Base-by-base conservation (phyloP, 2,888 invertebrate species). In the Cantharis rufa region DNA sequence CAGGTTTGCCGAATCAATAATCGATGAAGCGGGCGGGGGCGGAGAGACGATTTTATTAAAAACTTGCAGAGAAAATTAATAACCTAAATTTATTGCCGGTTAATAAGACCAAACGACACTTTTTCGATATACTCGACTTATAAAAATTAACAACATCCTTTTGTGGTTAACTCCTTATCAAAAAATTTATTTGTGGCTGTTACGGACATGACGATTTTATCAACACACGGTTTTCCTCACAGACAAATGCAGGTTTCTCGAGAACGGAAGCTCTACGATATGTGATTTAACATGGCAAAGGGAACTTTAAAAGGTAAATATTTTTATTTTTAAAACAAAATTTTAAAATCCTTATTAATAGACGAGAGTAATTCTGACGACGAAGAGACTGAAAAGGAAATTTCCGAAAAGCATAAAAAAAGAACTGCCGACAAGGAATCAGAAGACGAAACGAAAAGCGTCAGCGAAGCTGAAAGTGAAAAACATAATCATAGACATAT, bases 261-360 rank as follows among this genome's bases (percentile, higher is more conserved):
- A 5, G 3, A 1, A 13, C 32, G 4, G 32, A 32, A 13, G 32
- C n/a, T n/a, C n/a, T n/a, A 1, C 48, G n/a, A n/a, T n/a, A 48
- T 48, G 48, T n/a, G 48, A n/a, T n/a, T n/a, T 10, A 13, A 72
- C 2, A 72, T 72, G 72, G 68, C 48, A n/a, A 72, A 64, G 15
- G 66, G 28, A 72, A 66, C 48, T 15, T 28, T 18, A 10, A 21
- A 66, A 66, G 72, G 72, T 28, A 72, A 72, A 48, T 11, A 18
- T 21, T 24, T 21, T 27, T 32, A 10, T 1, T 69, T 69, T 27
- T 24, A 3, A 16, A 4, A 1, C 3, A 21, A 13, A 24, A 66
- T 64, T 64, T 15, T 21, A 18, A 21, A 7, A 5, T 2, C 7
- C 0, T 21, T 11, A 15, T 15, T 2, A 66, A 21, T 18, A 66